A percentile compares a stretch with the other conserved stretches of the same genome.
Conservation (phyloP, 2,888 invertebrate species). For the Noctua comes region DNA sequence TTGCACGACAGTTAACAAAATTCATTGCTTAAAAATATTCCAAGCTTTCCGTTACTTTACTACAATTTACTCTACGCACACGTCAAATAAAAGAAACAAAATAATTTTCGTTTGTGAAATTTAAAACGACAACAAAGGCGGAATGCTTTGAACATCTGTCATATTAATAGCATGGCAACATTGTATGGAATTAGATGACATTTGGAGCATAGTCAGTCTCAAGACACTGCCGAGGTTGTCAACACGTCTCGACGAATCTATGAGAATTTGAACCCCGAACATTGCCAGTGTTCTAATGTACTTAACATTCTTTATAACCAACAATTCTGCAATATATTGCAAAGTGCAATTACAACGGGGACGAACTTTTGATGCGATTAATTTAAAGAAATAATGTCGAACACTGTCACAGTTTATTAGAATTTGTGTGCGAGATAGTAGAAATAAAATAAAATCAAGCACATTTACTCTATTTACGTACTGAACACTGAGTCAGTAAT, state of each 20-base stretch:
- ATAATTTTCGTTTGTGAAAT: constrained; percentile 60
- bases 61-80: constrained; percentile 36
- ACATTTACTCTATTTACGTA: constrained; percentile 8
- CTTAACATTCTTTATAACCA: constrained; percentile 43
- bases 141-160: constrained; percentile 69
- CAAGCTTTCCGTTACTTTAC: constrained; percentile 25
- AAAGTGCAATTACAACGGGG: constrained; percentile 45
- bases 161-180: constrained; percentile 72
- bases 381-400: constrained; percentile 37
- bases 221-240: constrained; percentile 55
- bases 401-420: constrained; percentile 19
- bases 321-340: constrained; percentile 51
- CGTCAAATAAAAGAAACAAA: constrained; percentile 58
- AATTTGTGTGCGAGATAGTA: constrained; percentile 22
- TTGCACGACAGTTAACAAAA: constrained; percentile 28
- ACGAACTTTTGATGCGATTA: constrained; percentile 27
- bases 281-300: constrained; percentile 32
- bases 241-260: constrained; percentile 62
- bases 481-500: background rate
- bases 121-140: constrained; percentile 63
- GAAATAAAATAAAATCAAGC: constrained; percentile 24
- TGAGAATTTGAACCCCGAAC: constrained; percentile 60
- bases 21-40: constrained; percentile 33
- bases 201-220: constrained; percentile 64
- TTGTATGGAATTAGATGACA: constrained; percentile 73